A percentile compares a stretch with the other conserved stretches of the same genome.
Conservation (phyloP, 2,113 vertebrate species). For the Hyperoodon ampullatus region DNA sequence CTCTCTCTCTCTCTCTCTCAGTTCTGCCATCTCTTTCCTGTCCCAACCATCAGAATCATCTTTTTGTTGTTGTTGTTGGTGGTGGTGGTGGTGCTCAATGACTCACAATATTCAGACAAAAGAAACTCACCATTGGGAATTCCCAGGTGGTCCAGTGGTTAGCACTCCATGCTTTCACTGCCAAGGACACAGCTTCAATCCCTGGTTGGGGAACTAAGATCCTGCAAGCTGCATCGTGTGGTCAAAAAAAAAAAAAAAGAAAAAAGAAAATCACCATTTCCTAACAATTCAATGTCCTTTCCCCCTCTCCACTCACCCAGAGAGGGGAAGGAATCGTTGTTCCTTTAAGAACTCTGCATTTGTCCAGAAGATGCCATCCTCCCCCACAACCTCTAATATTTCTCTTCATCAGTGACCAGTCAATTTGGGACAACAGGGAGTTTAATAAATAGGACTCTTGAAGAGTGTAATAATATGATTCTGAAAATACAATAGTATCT, state of each 20-base stretch:
- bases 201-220: neutral
- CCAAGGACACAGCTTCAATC: neutral
- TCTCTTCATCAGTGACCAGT: neutral
- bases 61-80: neutral
- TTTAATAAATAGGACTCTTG: neutral
- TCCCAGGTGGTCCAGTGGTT: neutral
- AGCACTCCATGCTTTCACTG: neutral
- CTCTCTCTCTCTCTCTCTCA: neutral
- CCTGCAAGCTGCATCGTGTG: neutral
- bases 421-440: neutral
- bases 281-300: neutral
- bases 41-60: neutral
- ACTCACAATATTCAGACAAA: neutral
- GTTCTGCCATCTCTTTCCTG: neutral
- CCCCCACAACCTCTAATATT: neutral
- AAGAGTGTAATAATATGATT: neutral
- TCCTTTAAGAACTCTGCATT: neutral
- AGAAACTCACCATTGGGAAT: neutral
- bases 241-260: neutral
- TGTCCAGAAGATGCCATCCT: neutral
- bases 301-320: neutral
- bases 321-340: neutral
- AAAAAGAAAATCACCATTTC: neutral
- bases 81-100: neutral
- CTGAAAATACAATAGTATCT: neutral